Evolutionary conservation across 2,113 vertebrate species (phyloP).

Genomic region (Cryptotis parvus): DNA sequence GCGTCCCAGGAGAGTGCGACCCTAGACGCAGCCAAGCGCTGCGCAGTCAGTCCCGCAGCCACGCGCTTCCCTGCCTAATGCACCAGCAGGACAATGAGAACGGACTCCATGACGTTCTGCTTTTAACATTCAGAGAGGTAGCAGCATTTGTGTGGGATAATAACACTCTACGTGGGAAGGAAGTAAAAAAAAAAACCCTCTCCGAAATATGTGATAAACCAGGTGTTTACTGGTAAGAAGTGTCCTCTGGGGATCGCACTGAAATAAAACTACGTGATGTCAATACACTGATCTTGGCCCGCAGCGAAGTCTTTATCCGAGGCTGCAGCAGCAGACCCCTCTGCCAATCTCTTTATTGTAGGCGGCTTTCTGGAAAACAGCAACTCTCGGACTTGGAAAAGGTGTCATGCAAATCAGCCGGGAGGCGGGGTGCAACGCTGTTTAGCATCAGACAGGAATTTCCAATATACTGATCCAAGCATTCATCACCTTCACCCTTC

Average conservation of each 20-base stretch:
- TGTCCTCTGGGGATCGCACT: slow-evolving; percentile 74
- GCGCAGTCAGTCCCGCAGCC: neutral
- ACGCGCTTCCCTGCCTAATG: neutral
- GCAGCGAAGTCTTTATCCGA: slow-evolving; percentile 62
- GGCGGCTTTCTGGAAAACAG: slow-evolving; percentile 75
- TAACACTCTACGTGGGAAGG: slow-evolving; percentile 28
- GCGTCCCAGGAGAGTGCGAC: slow-evolving; percentile 61
- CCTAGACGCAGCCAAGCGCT: neutral
- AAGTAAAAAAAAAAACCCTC: neutral
- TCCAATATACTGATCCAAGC: slow-evolving; percentile 37
- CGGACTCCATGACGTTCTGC: neutral
- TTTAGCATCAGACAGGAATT: slow-evolving; percentile 33
- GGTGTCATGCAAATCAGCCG: slow-evolving; percentile 72
- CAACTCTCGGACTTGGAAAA: slow-evolving; percentile 71
- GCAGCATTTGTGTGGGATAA: slow-evolving; percentile 75
- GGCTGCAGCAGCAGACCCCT: slow-evolving; percentile 19
- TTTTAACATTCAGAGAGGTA: slow-evolving; percentile 61
- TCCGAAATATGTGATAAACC: slow-evolving; percentile 80
- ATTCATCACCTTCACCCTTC: slow-evolving; percentile 12
- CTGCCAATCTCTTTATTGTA: slow-evolving; percentile 71
- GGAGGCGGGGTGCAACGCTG: slow-evolving; percentile 15
- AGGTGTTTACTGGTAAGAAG: slow-evolving; percentile 78
- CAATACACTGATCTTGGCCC: slow-evolving; percentile 66
- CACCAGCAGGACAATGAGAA: slow-evolving; percentile 38
- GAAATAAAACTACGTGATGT: slow-evolving; percentile 76